Percentiles rank a stretch among this genome's conserved stretches.
Evolutionary conservation across 2,797 vertebrate species (phyloP).

Genomic region (Micrastur ruficollis): DNA sequence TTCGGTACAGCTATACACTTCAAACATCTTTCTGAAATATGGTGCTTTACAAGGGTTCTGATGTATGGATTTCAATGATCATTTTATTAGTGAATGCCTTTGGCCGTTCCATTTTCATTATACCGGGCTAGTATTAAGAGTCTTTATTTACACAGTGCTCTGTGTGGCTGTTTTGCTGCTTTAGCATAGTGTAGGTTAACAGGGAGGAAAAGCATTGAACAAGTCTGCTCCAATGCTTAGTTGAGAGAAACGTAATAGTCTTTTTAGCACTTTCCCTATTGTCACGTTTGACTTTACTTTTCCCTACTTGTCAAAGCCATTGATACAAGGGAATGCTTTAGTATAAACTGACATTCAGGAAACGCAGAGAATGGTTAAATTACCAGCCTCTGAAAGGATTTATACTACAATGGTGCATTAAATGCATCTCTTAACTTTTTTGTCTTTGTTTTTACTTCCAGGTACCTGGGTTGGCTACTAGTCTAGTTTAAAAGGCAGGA

Average conservation of each 20-base stretch:
- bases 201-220: background rate
- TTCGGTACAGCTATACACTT: background rate
- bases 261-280: background rate
- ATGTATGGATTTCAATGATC: background rate
- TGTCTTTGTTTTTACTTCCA: conserved; percentile 1
- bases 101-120: background rate
- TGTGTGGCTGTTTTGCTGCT: conserved; percentile 24
- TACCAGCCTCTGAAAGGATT: conserved; percentile 6
- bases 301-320: background rate
- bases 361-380: background rate
- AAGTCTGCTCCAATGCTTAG: background rate
- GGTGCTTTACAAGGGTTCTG: conserved; percentile 64
- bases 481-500: conserved; percentile 20
- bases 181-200: background rate
- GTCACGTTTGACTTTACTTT: background rate
- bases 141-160: conserved; percentile 4
- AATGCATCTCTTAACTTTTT: conserved; percentile 48
- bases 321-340: conserved; percentile 9
- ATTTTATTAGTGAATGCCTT: conserved; percentile 35
- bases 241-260: background rate
- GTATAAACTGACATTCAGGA: conserved; percentile 48
- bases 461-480: background rate
- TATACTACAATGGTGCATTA: conserved; percentile 35
- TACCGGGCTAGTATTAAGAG: background rate
- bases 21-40: conserved; percentile 42